Base-by-base conservation (phyloP, 2,113 vertebrate species). In the Daphoenositta chrysoptera region DNA sequence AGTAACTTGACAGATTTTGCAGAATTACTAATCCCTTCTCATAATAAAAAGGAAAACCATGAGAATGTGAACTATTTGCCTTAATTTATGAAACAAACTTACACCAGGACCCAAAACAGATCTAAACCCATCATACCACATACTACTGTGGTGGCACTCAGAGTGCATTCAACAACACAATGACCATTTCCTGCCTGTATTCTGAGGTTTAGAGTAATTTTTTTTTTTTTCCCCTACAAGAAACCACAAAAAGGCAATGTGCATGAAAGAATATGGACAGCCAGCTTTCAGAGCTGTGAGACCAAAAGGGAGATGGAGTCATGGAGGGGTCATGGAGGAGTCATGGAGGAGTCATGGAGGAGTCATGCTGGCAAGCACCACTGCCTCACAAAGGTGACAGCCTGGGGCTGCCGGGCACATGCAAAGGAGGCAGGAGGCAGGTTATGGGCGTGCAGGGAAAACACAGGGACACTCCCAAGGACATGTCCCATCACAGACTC, bases 201-300 rank as follows among this genome's bases (percentile, higher is more conserved):
- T 72, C 22, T 16, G 31, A 61, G 15, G 51, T 80, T 69, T 22
- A 65, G 8, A 13, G 26, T 31, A 69, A 89, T 40, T 40, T 40
- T 40, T 40, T 40, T 40, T 40, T 40, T 40, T 24, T 37, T 6
- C 6, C 2, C 2, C 33, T 30, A 48, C 5, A 47, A 33, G 37
- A 77, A 8, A 44, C 4, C 7, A 44, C 9, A 33, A 16, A 65
- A 76, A 56, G 10, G 20, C 0, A 4, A 45, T 1, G 14, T 1
- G 1, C 0, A 1, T 40, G 27, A 40, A 85, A 71, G 16, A 24
- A 5, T 15, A 26, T 0, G 9, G 68, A 58, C 28, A 63, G 37
- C 6, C 33, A 30, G 0, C 16, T 65, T 21, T 39, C 6, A 56
- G 65, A 50, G 65, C 50, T 33, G 12, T 1, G 16, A 20, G 31